Base-by-base conservation (phyloP, 2,888 invertebrate genomes). In the Dryocosmus kuriphilus region DNA sequence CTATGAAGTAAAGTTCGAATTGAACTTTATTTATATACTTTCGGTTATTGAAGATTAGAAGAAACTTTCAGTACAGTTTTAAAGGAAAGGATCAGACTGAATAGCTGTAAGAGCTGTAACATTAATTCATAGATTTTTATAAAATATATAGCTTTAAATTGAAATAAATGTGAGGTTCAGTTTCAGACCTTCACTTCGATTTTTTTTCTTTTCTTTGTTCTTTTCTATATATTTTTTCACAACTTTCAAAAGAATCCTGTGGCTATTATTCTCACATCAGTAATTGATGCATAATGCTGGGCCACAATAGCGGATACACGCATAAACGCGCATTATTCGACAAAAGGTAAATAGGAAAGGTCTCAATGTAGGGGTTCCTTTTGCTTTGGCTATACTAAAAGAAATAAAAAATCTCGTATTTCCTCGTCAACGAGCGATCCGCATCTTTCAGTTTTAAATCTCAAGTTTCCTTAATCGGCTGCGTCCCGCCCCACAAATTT, bases 401-500 rank as follows among this genome's bases (percentile, higher is more conserved):
- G 67, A 67, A 38, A 65, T 38, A 67, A 27, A 71, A 71, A 51
- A 51, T 71, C 71, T 71, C 71, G 71, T 71, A 30, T 71, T 71
- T 71, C 71, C 71, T 71, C 51, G 71, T 71, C 71, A 71, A 71
- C 51, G 71, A 67, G 46, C 41, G 67, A 67, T 67, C 30, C 71
- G 30, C 30, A 71, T 71, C 71, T 51, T 46, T 71, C 46, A 51
- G 41, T 71, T 67, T 71, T 51, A 51, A 71, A 71, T 86, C 86
- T 87, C 87, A 85, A 83, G 83, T 87, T 87, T 86, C 88, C 82
- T 82, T 82, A 82, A 83, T 80, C 79, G 85, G 82, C 83, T 85
- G 84, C 83, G 85, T 85, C 86, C 86, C 86, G 87, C 87, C 88
- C 84, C 83, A 80, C 81, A 77, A 86, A 86, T 87, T 88, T 86